These are phyloP conservation scores for Lithophane semibrunnea DNA, from an alignment of 2,888 invertebrate species.

Conservation along the genomic window DNA sequence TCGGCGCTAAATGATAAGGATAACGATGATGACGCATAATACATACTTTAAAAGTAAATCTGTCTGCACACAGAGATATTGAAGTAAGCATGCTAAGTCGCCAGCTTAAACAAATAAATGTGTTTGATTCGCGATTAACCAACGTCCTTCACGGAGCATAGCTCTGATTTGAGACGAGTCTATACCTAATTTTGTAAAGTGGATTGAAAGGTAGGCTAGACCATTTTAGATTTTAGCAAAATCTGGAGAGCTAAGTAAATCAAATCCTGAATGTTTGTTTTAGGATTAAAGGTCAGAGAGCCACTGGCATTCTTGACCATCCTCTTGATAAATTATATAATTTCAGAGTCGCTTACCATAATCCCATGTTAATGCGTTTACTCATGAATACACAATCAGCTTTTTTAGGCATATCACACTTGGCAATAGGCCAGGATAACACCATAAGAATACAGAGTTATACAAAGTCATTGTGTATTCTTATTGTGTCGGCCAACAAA, in stretches of 20 bases:
- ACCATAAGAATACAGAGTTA: conserved; percentile 23
- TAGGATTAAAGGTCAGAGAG: neutral
- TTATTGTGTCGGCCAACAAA: conserved; percentile 10
- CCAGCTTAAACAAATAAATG: conserved; percentile 29
- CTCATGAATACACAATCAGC: conserved; percentile 38
- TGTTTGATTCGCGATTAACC: conserved; percentile 31
- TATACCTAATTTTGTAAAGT: conserved; percentile 27
- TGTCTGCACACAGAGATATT: conserved; percentile 41
- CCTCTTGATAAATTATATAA: conserved; percentile 24
- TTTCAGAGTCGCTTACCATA: neutral
- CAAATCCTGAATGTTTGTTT: neutral
- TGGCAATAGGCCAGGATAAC: conserved; percentile 46
- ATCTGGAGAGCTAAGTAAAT: conserved; percentile 4
- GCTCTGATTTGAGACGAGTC: conserved; percentile 18
- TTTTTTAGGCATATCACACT: conserved; percentile 33
- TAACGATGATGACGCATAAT: conserved; percentile 47
- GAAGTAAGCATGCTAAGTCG: conserved; percentile 35
- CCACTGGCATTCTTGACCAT: conserved; percentile 8
- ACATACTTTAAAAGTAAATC: conserved; percentile 40
- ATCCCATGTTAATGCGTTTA: conserved; percentile 8
- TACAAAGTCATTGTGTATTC: conserved; percentile 31
- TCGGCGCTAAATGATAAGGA: conserved; percentile 30
- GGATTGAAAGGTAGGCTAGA: neutral
- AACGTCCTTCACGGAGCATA: conserved; percentile 33
- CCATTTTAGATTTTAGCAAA: neutral